A percentile compares a stretch with the other conserved stretches of the same genome.
Evolutionary conservation across 2,888 invertebrate genomes (phyloP).

Genomic region (Heteromurus nitidus): DNA sequence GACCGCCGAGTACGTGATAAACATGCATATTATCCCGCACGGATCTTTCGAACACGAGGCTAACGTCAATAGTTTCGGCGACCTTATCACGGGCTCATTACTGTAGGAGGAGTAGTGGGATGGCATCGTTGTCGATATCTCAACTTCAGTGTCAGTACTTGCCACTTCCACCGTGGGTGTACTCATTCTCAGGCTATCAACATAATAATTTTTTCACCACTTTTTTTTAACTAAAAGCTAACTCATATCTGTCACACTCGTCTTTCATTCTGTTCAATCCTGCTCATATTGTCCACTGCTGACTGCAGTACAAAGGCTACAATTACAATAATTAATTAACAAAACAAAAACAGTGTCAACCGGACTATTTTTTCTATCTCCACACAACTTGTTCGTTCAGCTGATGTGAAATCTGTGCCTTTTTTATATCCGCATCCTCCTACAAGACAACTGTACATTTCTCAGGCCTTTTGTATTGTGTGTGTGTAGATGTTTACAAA

Average conservation of each 20-base stretch:
- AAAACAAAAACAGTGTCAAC: no score
- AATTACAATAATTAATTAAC: neutral
- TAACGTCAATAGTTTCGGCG: constrained; percentile 52
- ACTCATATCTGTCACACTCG: no score
- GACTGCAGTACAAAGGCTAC: neutral
- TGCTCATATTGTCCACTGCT: neutral
- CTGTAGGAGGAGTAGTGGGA: constrained; percentile 37
- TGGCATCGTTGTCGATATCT: constrained; percentile 42
- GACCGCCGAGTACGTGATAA: constrained; percentile 86
- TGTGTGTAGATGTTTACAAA: no score
- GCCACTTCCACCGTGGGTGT: constrained; percentile 36
- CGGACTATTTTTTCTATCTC: no score
- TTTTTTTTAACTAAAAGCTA: no score
- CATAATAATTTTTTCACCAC: neutral
- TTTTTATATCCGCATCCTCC: no score
- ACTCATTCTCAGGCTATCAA: constrained; percentile 38
- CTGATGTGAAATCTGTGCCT: no score
- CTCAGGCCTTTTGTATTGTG: no score
- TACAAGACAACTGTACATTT: no score
- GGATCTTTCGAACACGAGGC: constrained; percentile 87
- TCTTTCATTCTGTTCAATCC: neutral
- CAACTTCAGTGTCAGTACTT: constrained; percentile 36
- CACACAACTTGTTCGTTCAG: no score
- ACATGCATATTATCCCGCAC: constrained; percentile 88
- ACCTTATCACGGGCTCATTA: constrained; percentile 39